phyloP scores from a whole-genome alignment of 2,797 vertebrate species.

The Pipistrellus kuhlii region DNA sequence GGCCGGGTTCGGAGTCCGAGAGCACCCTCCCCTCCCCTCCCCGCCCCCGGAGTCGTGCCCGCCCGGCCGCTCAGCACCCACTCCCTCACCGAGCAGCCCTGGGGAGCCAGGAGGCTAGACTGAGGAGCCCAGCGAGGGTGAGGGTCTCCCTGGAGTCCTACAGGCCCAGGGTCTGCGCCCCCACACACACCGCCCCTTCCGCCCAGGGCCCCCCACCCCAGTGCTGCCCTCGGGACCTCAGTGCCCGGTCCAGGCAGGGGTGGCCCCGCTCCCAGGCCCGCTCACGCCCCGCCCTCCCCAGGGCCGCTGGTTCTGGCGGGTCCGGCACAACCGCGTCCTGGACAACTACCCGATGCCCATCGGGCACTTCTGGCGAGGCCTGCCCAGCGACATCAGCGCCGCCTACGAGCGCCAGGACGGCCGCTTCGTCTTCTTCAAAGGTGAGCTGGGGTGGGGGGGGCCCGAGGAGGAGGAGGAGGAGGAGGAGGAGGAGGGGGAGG shows the following conservation, averaged over 20 bases:
- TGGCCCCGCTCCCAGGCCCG: not conserved
- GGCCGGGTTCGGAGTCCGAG: not conserved
- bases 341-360: constrained; percentile 99
- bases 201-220: not conserved
- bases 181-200: not conserved
- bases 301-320: constrained; percentile 99
- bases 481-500: no score
- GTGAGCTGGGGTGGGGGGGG: constrained; percentile 83
- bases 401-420: constrained; percentile 97
- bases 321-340: constrained; percentile 95
- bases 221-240: not conserved
- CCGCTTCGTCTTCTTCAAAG: constrained; percentile 98
- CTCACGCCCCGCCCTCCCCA: constrained; percentile 76
- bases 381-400: constrained; percentile 95
- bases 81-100: not conserved
- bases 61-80: not conserved
- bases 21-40: not conserved
- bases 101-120: not conserved
- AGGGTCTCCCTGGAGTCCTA: not conserved
- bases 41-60: not conserved
- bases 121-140: not conserved
- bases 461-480: no score
- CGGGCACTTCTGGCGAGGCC: constrained; percentile 96
- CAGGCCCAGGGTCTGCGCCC: not conserved
- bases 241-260: not conserved